phyloP scores from a whole-genome alignment of 2,888 invertebrate species.

The Fragum sueziense region DNA sequence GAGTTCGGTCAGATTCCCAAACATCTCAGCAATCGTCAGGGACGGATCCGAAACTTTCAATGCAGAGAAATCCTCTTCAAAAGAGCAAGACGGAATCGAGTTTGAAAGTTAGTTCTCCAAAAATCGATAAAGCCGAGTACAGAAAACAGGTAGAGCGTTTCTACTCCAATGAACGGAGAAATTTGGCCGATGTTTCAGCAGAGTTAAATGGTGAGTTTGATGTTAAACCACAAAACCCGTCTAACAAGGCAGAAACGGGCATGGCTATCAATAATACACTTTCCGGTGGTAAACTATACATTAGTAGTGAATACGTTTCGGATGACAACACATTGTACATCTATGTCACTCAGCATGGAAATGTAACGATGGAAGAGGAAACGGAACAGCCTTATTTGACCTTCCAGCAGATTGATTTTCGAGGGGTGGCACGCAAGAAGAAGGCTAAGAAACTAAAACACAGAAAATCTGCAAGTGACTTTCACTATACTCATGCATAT shows the following conservation, averaged over 20 bases:
- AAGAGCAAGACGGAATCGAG: not conserved
- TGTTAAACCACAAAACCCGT: not conserved
- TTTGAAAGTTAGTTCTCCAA: too few species aligned
- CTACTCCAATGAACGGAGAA: not conserved
- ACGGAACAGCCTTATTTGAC: not conserved
- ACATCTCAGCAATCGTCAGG: not conserved
- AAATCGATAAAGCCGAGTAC: not conserved
- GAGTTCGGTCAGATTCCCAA: not conserved
- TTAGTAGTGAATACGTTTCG: not conserved
- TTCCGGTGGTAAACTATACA: not conserved
- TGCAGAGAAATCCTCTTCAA: not conserved
- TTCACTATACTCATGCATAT: not conserved
- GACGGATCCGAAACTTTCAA: not conserved
- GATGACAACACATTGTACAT: not conserved
- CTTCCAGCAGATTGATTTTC: not conserved
- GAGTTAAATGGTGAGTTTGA: not conserved
- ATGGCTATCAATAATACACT: not conserved
- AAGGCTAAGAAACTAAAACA: not conserved
- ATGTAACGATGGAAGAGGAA: not conserved
- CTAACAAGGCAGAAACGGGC: not conserved
- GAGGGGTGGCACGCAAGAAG: not conserved
- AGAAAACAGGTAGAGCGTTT: not conserved
- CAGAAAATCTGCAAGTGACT: not conserved
- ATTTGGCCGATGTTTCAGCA: not conserved
- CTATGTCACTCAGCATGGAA: not conserved